Conservation (phyloP, 2,113 vertebrate species). For the Elaphurus davidianus region DNA sequence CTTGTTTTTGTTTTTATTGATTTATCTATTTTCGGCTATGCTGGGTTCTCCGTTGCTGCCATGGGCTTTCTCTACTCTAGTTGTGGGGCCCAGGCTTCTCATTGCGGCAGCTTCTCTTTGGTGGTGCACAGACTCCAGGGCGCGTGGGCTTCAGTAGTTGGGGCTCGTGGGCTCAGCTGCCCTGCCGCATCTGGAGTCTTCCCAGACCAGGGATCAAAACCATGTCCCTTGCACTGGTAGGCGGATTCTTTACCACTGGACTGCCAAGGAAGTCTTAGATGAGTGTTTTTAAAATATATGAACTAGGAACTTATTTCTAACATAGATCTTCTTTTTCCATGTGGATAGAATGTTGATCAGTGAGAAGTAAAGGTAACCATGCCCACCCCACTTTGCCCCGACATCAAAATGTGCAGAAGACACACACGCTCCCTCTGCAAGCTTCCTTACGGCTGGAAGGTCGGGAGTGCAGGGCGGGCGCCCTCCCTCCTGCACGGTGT, state of each 20-base stretch:
- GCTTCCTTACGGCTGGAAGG: background rate
- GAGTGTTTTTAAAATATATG: background rate
- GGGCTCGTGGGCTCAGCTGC: background rate
- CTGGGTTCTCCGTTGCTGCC: background rate
- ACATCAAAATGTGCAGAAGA: background rate
- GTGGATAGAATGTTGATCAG: background rate
- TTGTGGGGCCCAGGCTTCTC: background rate
- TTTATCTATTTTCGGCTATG: background rate
- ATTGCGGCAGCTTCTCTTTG: background rate
- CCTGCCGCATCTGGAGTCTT: background rate
- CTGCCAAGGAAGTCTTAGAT: background rate
- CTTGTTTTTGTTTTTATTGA: background rate
- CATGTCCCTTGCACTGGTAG: background rate
- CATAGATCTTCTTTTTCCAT: background rate
- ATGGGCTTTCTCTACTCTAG: background rate
- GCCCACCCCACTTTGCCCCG: background rate
- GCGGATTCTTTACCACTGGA: background rate
- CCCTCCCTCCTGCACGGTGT: background rate
- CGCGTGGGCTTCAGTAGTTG: accelerated
- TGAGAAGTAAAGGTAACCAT: background rate
- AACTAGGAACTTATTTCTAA: background rate
- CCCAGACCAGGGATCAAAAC: background rate
- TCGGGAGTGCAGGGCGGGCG: background rate
- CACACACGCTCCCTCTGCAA: background rate
- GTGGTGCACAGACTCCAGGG: background rate